Base-by-base conservation (phyloP, 2,888 invertebrate genomes). In the Alentia gelatinosa region DNA sequence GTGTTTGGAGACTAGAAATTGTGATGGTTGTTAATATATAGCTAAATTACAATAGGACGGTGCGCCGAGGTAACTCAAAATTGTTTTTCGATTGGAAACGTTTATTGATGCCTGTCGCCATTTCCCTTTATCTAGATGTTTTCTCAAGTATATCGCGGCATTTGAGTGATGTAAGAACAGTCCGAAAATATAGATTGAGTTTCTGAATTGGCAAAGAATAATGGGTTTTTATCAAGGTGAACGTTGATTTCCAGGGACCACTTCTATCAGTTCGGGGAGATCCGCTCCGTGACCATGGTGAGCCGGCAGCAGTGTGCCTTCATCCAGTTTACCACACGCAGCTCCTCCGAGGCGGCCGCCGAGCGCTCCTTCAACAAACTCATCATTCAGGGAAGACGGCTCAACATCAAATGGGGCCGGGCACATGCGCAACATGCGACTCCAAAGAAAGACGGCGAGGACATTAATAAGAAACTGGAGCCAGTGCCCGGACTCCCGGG, bases 251-350 rank as follows among this genome's bases (percentile, higher is more conserved):
- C 90, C 93, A 97, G 98, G 93, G 99, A 99, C 95, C 98, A 99
- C 95, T 99, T 99, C 96, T 99, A 99, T 96, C 99, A 99, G 96
- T 99, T 98, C 96, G 99, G 99, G 26, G 99, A 99, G 96, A 99
- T 99, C 92, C 97, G 99, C 93, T 98, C 98, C 0, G 97, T 99
- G 33, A 98, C 98, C 15, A 97, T 99, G 94, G 98, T 99, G 12
- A 97, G 98, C 0, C 97, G 98, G 93, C 99, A 99, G 94, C 96
- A 96, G 93, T 99, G 99, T 96, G 99, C 99, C 0, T 99, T 99
- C 96, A 98, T 99, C 1, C 99, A 99, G 95, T 99, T 98, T 96
- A 99, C 99, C 0, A 98, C 98, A 7, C 97, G 99, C 91, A 97
- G 97, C 88, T 98, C 99, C 0, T 98, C 99, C 0, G 99, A 99